phyloP scores from a whole-genome alignment of 2,888 invertebrate genomes.

The Crepidodera aurea region DNA sequence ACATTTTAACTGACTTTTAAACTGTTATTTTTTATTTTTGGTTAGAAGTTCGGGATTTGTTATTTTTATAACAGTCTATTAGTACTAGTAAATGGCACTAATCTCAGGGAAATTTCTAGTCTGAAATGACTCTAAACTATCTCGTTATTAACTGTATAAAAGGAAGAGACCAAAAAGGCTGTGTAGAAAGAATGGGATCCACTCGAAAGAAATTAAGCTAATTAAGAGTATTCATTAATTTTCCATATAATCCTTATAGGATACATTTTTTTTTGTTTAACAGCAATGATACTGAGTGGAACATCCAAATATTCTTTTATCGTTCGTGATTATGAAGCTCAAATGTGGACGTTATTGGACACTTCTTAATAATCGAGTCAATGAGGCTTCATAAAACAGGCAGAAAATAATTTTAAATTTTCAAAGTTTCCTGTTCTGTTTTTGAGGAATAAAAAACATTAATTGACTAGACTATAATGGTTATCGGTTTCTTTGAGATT shows the following conservation, averaged over 20 bases:
- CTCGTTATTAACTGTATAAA: no score
- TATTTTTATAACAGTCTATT: slow-evolving; percentile 6
- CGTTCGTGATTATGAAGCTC: no score
- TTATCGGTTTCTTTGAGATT: neutral
- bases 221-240: neutral
- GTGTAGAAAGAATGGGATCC: neutral
- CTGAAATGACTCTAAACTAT: neutral
- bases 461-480: no score
- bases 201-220: neutral
- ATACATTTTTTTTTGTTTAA: neutral
- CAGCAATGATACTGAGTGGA: no score
- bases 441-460: no score
- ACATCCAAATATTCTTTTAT: no score
- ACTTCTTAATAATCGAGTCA: no score
- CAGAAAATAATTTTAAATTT: no score
- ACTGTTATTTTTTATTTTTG: neutral
- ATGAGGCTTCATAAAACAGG: no score
- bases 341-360: no score
- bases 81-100: neutral
- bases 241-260: neutral
- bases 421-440: no score
- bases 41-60: neutral
- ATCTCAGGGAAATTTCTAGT: neutral
- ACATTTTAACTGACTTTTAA: slow-evolving; percentile 6
- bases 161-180: no score